Conservation (phyloP, 2,888 invertebrate species). For the Heliconius hortense region DNA sequence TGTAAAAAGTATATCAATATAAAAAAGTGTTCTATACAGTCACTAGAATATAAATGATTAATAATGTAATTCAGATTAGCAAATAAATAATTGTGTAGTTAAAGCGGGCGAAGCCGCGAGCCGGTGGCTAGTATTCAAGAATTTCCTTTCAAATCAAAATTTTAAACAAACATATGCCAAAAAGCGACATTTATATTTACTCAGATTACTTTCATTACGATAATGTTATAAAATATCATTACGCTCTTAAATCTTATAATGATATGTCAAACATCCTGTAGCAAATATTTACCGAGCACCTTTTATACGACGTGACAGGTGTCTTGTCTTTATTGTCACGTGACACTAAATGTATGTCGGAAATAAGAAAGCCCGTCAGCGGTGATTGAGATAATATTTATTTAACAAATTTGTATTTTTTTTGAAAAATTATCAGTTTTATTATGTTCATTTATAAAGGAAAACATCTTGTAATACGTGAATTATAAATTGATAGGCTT, state of each 20-base stretch:
- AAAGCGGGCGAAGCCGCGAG: no score
- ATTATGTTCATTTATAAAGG: no score
- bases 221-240: not conserved
- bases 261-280: not conserved
- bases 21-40: no score
- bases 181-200: not conserved
- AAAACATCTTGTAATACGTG: no score
- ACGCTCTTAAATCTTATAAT: not conserved
- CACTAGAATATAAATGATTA: no score
- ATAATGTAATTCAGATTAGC: no score
- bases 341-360: not conserved
- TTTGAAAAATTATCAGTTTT: no score
- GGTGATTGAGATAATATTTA: not conserved
- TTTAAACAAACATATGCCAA: not conserved
- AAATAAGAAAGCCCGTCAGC: not conserved
- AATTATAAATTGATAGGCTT: no score
- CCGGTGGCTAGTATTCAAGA: no score
- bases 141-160: conserved; percentile 13
- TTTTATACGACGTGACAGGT: not conserved
- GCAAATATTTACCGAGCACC: not conserved
- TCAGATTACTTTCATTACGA: not conserved
- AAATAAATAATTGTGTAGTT: no score
- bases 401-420: not conserved
- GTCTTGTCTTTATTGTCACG: not conserved
- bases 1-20: no score